Conservation (phyloP, 2,888 invertebrate genomes). For the Syrphus vitripennis region DNA sequence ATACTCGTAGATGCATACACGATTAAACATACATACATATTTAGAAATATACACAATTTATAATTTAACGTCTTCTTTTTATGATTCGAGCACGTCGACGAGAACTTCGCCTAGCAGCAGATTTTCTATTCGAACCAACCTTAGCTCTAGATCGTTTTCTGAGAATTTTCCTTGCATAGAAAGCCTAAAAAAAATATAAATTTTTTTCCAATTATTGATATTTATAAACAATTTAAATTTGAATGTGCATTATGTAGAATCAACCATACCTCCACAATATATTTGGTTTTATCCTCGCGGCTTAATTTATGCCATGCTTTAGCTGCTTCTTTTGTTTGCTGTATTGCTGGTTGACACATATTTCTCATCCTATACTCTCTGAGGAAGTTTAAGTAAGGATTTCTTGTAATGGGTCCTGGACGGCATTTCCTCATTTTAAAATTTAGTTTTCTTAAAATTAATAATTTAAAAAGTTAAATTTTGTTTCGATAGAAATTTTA, state of each 20-base stretch:
- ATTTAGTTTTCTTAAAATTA: not conserved
- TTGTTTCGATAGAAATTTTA: not conserved
- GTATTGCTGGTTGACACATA: not conserved
- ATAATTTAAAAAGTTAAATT: not conserved
- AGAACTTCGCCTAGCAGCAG: not conserved
- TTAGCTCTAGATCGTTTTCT: not conserved
- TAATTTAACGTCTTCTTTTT: not conserved
- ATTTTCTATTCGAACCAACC: not conserved
- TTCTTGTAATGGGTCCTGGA: not conserved
- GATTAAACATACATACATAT: too few relatives aligned
- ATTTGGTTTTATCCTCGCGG: not conserved
- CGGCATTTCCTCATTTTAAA: not conserved
- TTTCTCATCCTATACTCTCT: slow-evolving; percentile 14
- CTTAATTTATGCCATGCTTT: slow-evolving; percentile 3
- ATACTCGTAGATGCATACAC: too few relatives aligned
- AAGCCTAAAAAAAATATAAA: not conserved
- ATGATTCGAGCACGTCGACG: not conserved
- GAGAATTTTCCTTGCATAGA: not conserved
- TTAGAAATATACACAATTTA: not conserved
- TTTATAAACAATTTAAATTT: too few relatives aligned
- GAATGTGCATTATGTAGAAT: too few relatives aligned
- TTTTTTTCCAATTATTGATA: too few relatives aligned
- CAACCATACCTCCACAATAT: slow-evolving; percentile 15
- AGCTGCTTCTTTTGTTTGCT: slow-evolving; percentile 1
- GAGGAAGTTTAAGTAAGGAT: slow-evolving; percentile 27